phyloP scores from a whole-genome alignment of 2,888 invertebrate genomes.

The Agrochola lota region DNA sequence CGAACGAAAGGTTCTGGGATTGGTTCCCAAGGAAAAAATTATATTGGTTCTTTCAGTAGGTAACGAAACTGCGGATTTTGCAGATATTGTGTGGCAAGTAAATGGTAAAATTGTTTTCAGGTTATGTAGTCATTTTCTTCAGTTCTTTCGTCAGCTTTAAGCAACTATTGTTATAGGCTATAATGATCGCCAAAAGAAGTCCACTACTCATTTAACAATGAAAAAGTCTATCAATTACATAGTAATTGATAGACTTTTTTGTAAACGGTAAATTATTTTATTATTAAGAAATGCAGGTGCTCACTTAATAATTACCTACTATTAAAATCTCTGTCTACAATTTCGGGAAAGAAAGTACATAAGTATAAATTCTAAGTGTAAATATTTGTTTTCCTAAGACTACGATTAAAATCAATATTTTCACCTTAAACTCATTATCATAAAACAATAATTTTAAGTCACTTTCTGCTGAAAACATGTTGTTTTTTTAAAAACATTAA shows the following conservation, averaged over 20 bases:
- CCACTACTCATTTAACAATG: background rate
- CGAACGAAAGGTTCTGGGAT: too few relatives aligned
- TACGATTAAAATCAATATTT: constrained; percentile 30
- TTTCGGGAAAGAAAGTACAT: background rate
- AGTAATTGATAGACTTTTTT: background rate
- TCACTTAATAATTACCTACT: too few relatives aligned
- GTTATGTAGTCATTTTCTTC: background rate
- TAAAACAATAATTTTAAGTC: constrained; percentile 30
- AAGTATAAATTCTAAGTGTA: too few relatives aligned
- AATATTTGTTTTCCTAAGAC: constrained; percentile 7
- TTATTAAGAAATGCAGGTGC: background rate
- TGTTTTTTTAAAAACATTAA: constrained; percentile 42
- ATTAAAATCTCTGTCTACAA: background rate
- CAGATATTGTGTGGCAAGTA: background rate
- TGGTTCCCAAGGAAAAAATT: too few relatives aligned
- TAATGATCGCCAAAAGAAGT: background rate
- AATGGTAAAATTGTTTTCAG: background rate
- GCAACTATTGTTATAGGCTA: too few relatives aligned
- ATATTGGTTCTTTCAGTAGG: too few relatives aligned
- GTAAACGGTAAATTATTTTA: background rate
- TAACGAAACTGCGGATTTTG: background rate
- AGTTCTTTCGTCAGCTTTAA: background rate
- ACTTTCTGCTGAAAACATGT: constrained; percentile 53
- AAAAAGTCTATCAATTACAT: background rate
- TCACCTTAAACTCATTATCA: constrained; percentile 32